Evolutionary conservation across 1,140 invertebrate genomes (phyloP).

Genomic region (Orchesella cincta): DNA sequence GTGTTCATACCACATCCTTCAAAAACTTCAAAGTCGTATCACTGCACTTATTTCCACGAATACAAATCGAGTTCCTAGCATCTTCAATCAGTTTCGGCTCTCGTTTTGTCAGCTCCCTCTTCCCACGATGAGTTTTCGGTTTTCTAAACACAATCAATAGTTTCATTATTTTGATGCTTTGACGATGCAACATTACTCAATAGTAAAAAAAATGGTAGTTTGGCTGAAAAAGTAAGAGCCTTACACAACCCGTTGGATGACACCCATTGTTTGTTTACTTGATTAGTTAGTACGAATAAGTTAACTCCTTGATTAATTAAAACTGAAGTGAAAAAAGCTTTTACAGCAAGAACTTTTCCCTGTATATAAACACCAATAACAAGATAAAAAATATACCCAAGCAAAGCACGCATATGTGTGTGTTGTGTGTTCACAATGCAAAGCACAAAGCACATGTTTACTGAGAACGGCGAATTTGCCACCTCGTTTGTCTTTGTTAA

Average conservation of each 20-base stretch:
- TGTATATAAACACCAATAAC: too few species aligned
- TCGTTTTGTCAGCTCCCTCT: slow-evolving; percentile 74
- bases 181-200: slow-evolving; percentile 25
- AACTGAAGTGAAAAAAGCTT: too few species aligned
- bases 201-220: not conserved
- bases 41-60: slow-evolving; percentile 83
- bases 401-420: too few species aligned
- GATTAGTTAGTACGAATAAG: too few species aligned
- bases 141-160: slow-evolving; percentile 65
- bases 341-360: too few species aligned
- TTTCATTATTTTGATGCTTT: not conserved
- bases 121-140: slow-evolving; percentile 84
- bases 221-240: slow-evolving; percentile 11
- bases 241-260: slow-evolving; percentile 50
- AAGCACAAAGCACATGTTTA: too few species aligned
- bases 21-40: slow-evolving; percentile 71
- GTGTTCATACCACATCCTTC: slow-evolving; percentile 74
- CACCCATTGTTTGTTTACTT: too few species aligned
- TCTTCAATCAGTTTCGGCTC: slow-evolving; percentile 89
- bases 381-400: too few species aligned
- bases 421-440: too few species aligned
- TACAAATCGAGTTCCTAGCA: slow-evolving; percentile 78
- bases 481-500: too few species aligned
- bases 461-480: too few species aligned
- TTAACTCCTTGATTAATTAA: too few species aligned